Base-by-base conservation (phyloP, 2,113 vertebrate species). In the Festucalex cinctus region DNA sequence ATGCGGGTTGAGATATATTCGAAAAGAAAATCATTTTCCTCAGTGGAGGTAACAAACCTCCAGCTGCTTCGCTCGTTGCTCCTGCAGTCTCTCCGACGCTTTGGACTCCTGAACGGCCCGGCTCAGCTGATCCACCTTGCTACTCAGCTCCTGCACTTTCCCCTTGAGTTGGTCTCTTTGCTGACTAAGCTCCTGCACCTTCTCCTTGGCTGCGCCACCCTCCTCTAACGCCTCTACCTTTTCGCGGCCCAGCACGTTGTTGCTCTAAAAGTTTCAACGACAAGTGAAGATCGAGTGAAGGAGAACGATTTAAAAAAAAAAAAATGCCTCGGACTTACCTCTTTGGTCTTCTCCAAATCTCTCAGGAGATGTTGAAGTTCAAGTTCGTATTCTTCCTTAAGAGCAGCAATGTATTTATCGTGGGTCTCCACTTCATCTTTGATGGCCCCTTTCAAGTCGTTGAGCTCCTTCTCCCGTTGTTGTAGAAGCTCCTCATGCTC, bases 381-480 rank as follows among this genome's bases (percentile, higher is more conserved):
- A 0, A 86, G 83, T 8, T 94, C 85, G 0, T 95, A 94, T 24
- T 95, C 91, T 1, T 95, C 93, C 84, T 94, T 96, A 59, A 99
- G 90, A 53, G 83, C 91, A 58, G 94, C 92, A 71, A 95, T 90
- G 78, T 98, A 95, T 71, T 83, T 88, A 63, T 96, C 95, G 0
- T 98, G 97, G 51, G 87, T 94, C 65, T 94, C 93, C n/a, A 98
- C 94, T 79, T 99, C 96, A 57, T 98, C 96, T 73, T 97, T 95
- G 43, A 99, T 82, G 0, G 93, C 96, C 35, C 94, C 95, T 83
- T 95, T 95, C 76, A 98, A 86, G 71, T 93, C 95, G 0, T 76
- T 92, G 60, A 99, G 93, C 46, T 99, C 96, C 6, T 93, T 88
- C 74, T 98, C 95, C 35, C 90, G 91, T 68, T 85, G 92, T 48